Evolutionary conservation across 1,140 invertebrate genomes (phyloP).

Genomic region (Pantala flavescens): DNA sequence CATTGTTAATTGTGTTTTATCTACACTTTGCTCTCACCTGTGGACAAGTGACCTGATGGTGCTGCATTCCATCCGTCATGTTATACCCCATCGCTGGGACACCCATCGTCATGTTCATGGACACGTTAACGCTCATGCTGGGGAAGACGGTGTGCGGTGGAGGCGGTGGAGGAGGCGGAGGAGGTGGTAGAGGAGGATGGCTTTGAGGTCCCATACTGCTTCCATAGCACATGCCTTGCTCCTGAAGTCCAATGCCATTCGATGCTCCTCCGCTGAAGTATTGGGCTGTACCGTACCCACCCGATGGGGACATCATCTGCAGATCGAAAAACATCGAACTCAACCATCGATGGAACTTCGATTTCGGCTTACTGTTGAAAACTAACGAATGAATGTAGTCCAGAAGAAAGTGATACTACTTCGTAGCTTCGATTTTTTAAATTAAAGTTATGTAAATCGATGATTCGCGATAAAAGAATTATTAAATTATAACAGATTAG

Average conservation of each 20-base stretch:
- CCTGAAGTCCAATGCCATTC: neutral
- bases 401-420: too few species aligned
- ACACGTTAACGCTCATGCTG: slow-evolving; percentile 90
- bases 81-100: slow-evolving; percentile 52
- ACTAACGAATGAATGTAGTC: too few species aligned
- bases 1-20: too few species aligned
- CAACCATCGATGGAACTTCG: too few species aligned
- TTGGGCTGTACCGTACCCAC: slow-evolving; percentile 19
- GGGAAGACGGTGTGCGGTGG: slow-evolving; percentile 45
- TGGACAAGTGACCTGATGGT: slow-evolving; percentile 44
- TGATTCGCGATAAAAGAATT: too few species aligned
- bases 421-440: too few species aligned
- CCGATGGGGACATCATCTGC: slow-evolving; percentile 21
- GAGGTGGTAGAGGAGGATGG: slow-evolving; percentile 36
- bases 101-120: slow-evolving; percentile 93
- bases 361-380: too few species aligned
- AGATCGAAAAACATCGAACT: too few species aligned
- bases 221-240: slow-evolving; percentile 2
- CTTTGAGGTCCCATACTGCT: slow-evolving; percentile 29
- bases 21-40: too few species aligned
- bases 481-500: too few species aligned
- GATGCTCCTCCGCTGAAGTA: slow-evolving; percentile 12
- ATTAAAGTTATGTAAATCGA: too few species aligned
- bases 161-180: neutral
- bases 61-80: slow-evolving; percentile 39